A percentile compares a stretch with the other conserved stretches of the same genome.
These are phyloP conservation scores for Dicyrtomina minuta DNA, from an alignment of 2,888 invertebrate genomes.

Conservation along the genomic window DNA sequence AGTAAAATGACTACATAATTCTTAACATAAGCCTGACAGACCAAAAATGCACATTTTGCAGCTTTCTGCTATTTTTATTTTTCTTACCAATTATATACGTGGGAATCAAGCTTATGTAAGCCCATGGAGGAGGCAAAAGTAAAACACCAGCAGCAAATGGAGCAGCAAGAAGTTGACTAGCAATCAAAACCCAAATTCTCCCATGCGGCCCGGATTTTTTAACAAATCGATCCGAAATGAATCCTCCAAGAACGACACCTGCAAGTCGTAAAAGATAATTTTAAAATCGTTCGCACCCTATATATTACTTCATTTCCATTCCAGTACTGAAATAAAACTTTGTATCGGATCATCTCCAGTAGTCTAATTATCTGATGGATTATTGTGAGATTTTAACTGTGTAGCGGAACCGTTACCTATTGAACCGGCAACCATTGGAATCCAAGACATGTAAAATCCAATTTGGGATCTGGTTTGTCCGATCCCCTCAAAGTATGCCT, in stretches of 20 bases:
- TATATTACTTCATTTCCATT: not conserved
- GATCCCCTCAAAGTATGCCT: slow-evolving; percentile 56
- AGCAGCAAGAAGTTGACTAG: slow-evolving; percentile 56
- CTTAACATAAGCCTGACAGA: no score
- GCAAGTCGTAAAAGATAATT: not conserved
- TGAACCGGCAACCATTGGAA: slow-evolving; percentile 57
- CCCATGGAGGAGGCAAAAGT: slow-evolving; percentile 56
- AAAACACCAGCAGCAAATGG: slow-evolving; percentile 58
- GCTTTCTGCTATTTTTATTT: not conserved
- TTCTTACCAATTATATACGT: slow-evolving; percentile 56
- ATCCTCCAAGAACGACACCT: slow-evolving; percentile 51
- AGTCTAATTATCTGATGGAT: not conserved
- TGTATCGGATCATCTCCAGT: no score
- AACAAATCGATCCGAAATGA: slow-evolving; percentile 51
- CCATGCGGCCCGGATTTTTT: slow-evolving; percentile 55
- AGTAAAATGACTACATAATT: no score
- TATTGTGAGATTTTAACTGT: not conserved
- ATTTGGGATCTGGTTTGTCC: slow-evolving; percentile 56
- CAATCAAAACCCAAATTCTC: slow-evolving; percentile 56
- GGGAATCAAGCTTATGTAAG: slow-evolving; percentile 57
- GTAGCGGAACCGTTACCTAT: slow-evolving; percentile 53
- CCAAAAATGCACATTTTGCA: no score
- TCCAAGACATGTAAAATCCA: slow-evolving; percentile 57
- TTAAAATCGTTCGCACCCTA: not conserved
- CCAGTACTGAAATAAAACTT: no score